phyloP scores from a whole-genome alignment of 2,797 vertebrate genomes.

The Melanotaenia boesemani region DNA sequence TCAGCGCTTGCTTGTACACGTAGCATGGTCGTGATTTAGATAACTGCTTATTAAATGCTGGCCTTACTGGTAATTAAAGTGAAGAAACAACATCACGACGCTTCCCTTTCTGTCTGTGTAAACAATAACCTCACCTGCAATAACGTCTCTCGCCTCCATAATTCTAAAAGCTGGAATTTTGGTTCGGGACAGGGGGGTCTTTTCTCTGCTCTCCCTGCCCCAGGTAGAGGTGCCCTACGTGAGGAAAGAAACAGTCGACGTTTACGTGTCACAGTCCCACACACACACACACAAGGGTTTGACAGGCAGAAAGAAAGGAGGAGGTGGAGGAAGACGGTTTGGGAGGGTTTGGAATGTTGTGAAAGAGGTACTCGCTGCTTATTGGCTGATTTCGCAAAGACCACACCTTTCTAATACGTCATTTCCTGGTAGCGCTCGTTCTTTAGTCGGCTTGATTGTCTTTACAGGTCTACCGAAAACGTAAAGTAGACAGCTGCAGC shows the following conservation, averaged over 20 bases:
- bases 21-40: background rate
- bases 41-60: background rate
- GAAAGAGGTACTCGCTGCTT: constrained; percentile 35
- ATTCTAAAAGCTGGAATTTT: constrained; percentile 10
- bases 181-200: background rate
- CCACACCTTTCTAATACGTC: constrained; percentile 39
- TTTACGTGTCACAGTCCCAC: constrained; percentile 79
- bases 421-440: constrained; percentile 32
- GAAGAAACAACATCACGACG: constrained; percentile 26
- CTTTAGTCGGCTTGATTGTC: too few species aligned
- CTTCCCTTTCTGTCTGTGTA: background rate
- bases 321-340: constrained; percentile 2
- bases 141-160: constrained; percentile 76
- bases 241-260: constrained; percentile 27
- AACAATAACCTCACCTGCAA: constrained; percentile 72
- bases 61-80: constrained; percentile 1
- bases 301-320: background rate
- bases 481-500: too few species aligned
- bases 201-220: constrained; percentile 43
- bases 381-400: constrained; percentile 65
- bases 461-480: too few species aligned
- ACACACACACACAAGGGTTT: constrained; percentile 10
- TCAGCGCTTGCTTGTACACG: background rate
- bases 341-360: constrained; percentile 64
- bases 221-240: constrained; percentile 43